Percentiles rank a stretch among this genome's conserved stretches.
Conservation (phyloP, 2,888 invertebrate species). For the Mimas tiliae region DNA sequence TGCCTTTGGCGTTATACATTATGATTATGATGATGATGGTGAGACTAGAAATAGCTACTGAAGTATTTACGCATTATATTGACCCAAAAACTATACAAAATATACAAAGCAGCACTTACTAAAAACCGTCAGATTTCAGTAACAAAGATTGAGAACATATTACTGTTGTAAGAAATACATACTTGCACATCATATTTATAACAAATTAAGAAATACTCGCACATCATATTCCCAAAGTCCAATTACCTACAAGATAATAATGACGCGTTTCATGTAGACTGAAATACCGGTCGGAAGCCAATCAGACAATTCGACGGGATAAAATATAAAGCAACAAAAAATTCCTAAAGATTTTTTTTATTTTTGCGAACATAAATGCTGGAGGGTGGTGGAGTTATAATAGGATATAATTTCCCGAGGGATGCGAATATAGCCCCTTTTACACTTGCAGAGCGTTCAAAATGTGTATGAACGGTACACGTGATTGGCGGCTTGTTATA, state of each 20-base stretch:
- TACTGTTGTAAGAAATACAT: too few species aligned
- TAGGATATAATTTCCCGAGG: constrained; percentile 57
- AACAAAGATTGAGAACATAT: too few species aligned
- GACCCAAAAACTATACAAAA: too few species aligned
- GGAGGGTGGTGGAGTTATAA: constrained; percentile 44
- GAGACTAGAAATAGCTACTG: too few species aligned
- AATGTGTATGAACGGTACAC: constrained; percentile 21
- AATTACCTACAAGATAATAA: not conserved
- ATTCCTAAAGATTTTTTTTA: constrained; percentile 36
- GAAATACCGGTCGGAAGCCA: not conserved
- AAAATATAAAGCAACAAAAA: constrained; percentile 15
- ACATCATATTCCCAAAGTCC: not conserved
- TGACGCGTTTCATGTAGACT: not conserved
- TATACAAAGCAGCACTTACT: too few species aligned
- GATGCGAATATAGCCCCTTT: constrained; percentile 42
- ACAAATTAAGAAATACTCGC: too few species aligned
- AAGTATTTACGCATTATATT: too few species aligned
- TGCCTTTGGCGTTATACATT: too few species aligned
- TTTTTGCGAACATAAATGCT: constrained; percentile 47
- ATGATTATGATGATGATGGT: too few species aligned
- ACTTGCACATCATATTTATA: too few species aligned
- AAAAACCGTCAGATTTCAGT: too few species aligned
- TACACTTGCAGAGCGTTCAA: constrained; percentile 35
- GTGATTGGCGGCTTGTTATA: constrained; percentile 38
- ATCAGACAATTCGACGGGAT: not conserved